Conservation (phyloP, 2,113 vertebrate genomes). For the Atrichornis clamosus region DNA sequence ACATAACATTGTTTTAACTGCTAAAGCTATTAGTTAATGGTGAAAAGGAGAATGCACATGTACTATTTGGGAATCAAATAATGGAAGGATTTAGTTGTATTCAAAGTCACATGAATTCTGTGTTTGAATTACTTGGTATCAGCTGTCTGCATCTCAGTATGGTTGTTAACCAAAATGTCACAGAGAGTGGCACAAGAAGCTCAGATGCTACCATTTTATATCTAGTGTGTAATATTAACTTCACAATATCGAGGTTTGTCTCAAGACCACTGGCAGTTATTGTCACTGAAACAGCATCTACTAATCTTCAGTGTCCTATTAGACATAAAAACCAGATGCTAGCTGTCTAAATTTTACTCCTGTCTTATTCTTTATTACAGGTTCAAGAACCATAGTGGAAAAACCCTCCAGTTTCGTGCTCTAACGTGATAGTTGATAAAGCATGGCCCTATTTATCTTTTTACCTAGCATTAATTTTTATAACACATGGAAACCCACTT, state of each 20-base stretch:
- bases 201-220: background rate
- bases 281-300: background rate
- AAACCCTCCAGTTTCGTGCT: background rate
- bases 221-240: background rate
- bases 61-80: background rate
- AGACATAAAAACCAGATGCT: background rate
- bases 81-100: background rate
- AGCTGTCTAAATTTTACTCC: background rate
- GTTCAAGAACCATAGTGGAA: background rate
- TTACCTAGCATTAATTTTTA: background rate
- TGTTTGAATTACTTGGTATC: background rate
- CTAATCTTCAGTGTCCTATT: background rate
- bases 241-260: background rate
- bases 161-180: background rate
- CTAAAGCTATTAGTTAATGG: background rate
- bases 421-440: background rate
- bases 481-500: background rate
- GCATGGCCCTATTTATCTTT: background rate
- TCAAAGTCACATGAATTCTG: background rate
- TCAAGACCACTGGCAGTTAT: background rate
- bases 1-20: background rate
- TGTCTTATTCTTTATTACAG: background rate
- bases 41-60: background rate
- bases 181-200: background rate
- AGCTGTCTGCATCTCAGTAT: background rate